These are phyloP conservation scores for Epirrita christyi DNA, from an alignment of 2,888 invertebrate genomes.

Conservation along the genomic window DNA sequence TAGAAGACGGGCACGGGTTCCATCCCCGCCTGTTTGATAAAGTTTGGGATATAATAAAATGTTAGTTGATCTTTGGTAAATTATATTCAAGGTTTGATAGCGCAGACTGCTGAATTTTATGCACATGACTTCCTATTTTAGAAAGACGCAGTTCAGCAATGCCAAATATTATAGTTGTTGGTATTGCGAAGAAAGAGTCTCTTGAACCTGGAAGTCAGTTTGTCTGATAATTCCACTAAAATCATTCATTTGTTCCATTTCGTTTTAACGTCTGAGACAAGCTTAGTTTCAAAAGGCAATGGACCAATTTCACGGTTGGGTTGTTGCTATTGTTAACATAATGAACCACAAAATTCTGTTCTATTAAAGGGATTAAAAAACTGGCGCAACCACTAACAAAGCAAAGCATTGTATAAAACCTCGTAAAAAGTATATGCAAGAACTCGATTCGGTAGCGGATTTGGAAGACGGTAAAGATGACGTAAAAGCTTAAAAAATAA, in stretches of 20 bases:
- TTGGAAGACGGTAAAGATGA: conserved; percentile 1
- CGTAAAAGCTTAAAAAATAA: neutral
- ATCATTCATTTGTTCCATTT: neutral
- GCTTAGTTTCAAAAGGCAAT: conserved; percentile 26
- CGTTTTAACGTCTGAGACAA: conserved; percentile 9
- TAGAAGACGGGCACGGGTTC: no score
- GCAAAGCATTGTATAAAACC: conserved; percentile 19
- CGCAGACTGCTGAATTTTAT: no score
- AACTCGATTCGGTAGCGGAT: conserved; percentile 4
- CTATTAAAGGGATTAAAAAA: conserved; percentile 23
- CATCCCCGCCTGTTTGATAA: no score
- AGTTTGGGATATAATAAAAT: no score
- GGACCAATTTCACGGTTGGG: conserved; percentile 34
- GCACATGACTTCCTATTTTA: no score
- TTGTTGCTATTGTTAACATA: conserved; percentile 31
- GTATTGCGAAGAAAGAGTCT: neutral
- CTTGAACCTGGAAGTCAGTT: neutral
- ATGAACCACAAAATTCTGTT: conserved; percentile 34
- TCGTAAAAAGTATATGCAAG: conserved; percentile 13
- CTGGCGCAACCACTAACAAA: conserved; percentile 21
- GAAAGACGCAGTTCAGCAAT: no score
- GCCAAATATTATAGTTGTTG: no score
- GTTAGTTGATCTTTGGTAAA: no score
- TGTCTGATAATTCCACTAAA: neutral
- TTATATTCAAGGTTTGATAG: no score